A percentile compares a stretch with the other conserved stretches of the same genome.
phyloP scores from a whole-genome alignment of 2,797 vertebrate genomes.

The Dromococcyx pavoninus region DNA sequence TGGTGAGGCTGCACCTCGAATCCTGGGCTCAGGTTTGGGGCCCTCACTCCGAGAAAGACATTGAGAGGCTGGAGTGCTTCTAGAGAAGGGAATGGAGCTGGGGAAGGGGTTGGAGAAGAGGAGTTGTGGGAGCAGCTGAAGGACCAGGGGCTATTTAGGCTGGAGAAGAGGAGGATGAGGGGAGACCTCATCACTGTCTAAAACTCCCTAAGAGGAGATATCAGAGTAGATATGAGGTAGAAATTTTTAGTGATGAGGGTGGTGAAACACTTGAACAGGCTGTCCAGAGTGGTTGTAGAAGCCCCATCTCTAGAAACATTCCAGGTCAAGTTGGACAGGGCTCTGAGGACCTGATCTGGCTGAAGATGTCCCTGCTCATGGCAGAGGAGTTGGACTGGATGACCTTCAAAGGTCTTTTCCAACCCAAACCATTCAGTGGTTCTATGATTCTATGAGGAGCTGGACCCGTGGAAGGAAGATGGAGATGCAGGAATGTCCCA shows the following conservation, averaged over 20 bases:
- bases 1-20: too few relatives aligned
- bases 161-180: too few relatives aligned
- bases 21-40: too few relatives aligned
- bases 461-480: background rate
- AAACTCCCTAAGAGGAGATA: background rate
- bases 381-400: too few relatives aligned
- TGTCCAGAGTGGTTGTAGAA: fast-evolving
- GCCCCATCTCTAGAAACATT: background rate
- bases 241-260: fast-evolving
- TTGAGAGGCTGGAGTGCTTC: too few relatives aligned
- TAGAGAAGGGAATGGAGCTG: too few relatives aligned
- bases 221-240: background rate
- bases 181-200: too few relatives aligned
- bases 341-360: background rate
- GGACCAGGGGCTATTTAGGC: too few relatives aligned
- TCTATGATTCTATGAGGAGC: background rate
- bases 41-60: too few relatives aligned
- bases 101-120: too few relatives aligned
- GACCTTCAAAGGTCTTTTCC: background rate
- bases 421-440: background rate
- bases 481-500: background rate
- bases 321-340: fast-evolving
- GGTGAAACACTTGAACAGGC: background rate
- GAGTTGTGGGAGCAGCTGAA: too few relatives aligned
- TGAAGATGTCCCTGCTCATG: background rate